Evolutionary conservation across 2,797 vertebrate species (phyloP).

Genomic region (Phoeniculus purpureus): DNA sequence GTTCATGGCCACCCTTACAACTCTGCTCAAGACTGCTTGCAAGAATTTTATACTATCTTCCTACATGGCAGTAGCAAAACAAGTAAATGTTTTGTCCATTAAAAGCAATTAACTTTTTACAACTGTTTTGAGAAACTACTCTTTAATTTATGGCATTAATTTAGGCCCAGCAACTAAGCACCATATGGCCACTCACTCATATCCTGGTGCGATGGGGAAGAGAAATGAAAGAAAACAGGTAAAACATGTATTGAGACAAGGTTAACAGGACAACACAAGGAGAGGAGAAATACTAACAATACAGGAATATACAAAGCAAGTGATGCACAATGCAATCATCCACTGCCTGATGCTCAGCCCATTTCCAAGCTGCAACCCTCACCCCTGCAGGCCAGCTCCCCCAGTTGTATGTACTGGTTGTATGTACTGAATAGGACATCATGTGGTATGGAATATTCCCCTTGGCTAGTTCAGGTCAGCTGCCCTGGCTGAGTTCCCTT

Average conservation of each 20-base stretch:
- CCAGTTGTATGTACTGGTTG: not conserved
- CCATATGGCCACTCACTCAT: not conserved
- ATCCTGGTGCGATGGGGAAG: not conserved
- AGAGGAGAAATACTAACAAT: not conserved
- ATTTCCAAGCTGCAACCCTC: not conserved
- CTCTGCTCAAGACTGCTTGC: not conserved
- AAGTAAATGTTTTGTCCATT: not conserved
- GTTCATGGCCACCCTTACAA: not conserved
- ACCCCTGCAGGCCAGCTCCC: not conserved
- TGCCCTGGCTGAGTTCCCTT: not conserved
- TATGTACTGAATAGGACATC: not conserved
- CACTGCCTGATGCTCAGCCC: not conserved
- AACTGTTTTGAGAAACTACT: not conserved
- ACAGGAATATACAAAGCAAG: not conserved
- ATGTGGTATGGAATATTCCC: not conserved
- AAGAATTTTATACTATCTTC: not conserved
- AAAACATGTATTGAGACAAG: not conserved
- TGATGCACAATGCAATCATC: not conserved
- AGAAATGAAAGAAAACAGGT: not conserved
- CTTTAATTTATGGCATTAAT: not conserved
- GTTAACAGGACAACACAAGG: not conserved
- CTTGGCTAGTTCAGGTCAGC: not conserved
- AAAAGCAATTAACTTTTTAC: not conserved
- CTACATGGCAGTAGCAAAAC: not conserved
- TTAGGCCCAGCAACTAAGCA: not conserved